Conservation (phyloP, 2,113 vertebrate genomes). For the Nansenia antarctica region DNA sequence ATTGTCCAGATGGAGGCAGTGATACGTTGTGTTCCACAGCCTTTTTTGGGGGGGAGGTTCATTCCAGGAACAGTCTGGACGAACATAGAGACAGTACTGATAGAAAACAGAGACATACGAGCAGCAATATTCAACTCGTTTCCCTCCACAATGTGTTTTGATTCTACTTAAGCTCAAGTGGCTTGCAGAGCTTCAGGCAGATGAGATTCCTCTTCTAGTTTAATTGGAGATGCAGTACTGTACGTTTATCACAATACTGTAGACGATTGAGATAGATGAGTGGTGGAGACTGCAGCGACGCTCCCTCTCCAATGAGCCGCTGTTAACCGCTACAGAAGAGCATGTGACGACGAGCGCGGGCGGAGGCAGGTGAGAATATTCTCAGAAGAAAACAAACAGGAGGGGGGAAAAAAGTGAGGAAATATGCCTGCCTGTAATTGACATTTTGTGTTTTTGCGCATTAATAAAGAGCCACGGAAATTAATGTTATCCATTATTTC, state of each 20-base stretch:
- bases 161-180: no score
- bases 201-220: neutral
- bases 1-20: neutral
- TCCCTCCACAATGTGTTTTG: no score
- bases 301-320: neutral
- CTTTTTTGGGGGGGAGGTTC: neutral
- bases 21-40: neutral
- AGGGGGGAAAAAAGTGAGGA: neutral
- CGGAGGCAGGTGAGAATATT: neutral
- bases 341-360: neutral
- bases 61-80: neutral
- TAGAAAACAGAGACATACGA: no score
- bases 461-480: slow-evolving; percentile 34
- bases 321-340: neutral
- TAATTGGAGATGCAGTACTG: neutral
- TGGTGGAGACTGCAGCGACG: neutral
- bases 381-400: slow-evolving; percentile 7
- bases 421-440: slow-evolving; percentile 4
- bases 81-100: neutral
- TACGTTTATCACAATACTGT: neutral
- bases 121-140: no score
- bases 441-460: slow-evolving; percentile 12
- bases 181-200: neutral
- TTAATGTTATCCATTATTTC: slow-evolving; percentile 39
- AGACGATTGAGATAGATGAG: neutral